Percentiles rank a stretch among this genome's conserved stretches.
Conservation (phyloP, 2,888 invertebrate genomes). For the Cremastobaeus sp. region DNA sequence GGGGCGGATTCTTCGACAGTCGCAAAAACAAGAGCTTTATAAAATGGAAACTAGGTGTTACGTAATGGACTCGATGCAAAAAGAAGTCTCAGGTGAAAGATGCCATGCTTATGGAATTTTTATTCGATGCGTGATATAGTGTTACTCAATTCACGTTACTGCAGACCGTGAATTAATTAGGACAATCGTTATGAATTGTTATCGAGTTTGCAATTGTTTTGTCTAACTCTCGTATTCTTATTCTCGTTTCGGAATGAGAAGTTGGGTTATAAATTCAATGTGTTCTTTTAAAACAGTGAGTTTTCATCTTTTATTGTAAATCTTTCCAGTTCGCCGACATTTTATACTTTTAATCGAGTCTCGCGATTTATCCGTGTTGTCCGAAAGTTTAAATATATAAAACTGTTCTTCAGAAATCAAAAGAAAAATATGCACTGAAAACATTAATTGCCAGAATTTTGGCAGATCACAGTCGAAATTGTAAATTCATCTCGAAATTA, state of each 20-base stretch:
- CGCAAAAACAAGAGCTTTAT: slow-evolving; percentile 48
- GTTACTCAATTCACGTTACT: slow-evolving; percentile 46
- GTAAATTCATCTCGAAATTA: too few relatives aligned
- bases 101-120: slow-evolving; percentile 52
- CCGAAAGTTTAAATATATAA: too few relatives aligned
- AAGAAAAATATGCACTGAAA: too few relatives aligned
- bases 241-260: neutral
- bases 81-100: slow-evolving; percentile 56
- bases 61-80: slow-evolving; percentile 42
- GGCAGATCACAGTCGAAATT: too few relatives aligned
- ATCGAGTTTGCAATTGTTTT: slow-evolving; percentile 5
- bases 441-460: too few relatives aligned
- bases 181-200: slow-evolving; percentile 51
- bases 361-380: too few relatives aligned
- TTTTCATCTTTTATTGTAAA: too few relatives aligned
- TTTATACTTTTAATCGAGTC: too few relatives aligned
- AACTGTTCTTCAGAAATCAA: too few relatives aligned
- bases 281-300: too few relatives aligned
- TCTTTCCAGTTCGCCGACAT: too few relatives aligned
- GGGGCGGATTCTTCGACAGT: slow-evolving; percentile 14
- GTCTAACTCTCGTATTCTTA: neutral
- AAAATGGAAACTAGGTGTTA: slow-evolving; percentile 51
- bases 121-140: slow-evolving; percentile 52
- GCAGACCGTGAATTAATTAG: slow-evolving; percentile 48
- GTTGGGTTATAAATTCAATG: too few relatives aligned